Percentiles rank a stretch among this genome's conserved stretches.
These are phyloP conservation scores for Pseudococcus jackbeardsleyi DNA, from an alignment of 2,888 invertebrate species.

Conservation along the genomic window DNA sequence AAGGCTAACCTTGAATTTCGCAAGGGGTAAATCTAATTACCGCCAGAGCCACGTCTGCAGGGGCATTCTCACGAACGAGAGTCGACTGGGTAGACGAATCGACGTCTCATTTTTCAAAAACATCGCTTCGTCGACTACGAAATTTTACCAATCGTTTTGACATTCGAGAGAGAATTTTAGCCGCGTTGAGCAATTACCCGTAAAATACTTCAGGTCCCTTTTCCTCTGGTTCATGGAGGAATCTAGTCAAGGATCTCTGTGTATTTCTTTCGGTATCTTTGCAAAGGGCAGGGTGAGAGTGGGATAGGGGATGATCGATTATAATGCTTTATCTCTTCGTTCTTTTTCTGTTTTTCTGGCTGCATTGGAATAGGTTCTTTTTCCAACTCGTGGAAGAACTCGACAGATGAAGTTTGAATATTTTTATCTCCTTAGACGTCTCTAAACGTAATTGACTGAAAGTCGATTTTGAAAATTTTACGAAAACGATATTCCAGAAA, in stretches of 20 bases:
- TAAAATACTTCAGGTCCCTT: no score
- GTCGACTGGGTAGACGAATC: background rate
- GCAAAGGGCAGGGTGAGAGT: no score
- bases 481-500: no score
- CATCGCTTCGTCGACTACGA: slow-evolving; percentile 3
- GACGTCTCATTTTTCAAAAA: background rate
- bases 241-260: no score
- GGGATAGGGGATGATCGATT: background rate
- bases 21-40: slow-evolving; percentile 14
- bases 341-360: no score
- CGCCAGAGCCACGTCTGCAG: background rate
- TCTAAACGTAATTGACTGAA: background rate
- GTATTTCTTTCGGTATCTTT: no score
- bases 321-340: background rate
- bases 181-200: no score
- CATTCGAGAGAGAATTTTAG: background rate
- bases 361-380: no score
- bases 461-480: no score
- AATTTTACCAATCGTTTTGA: slow-evolving; percentile 7
- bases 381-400: background rate
- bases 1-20: no score
- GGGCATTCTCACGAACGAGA: no score
- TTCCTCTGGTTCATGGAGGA: no score
- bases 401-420: background rate
- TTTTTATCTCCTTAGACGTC: background rate